Conservation (phyloP, 2,888 invertebrate species). For the Bellardia pandia region DNA sequence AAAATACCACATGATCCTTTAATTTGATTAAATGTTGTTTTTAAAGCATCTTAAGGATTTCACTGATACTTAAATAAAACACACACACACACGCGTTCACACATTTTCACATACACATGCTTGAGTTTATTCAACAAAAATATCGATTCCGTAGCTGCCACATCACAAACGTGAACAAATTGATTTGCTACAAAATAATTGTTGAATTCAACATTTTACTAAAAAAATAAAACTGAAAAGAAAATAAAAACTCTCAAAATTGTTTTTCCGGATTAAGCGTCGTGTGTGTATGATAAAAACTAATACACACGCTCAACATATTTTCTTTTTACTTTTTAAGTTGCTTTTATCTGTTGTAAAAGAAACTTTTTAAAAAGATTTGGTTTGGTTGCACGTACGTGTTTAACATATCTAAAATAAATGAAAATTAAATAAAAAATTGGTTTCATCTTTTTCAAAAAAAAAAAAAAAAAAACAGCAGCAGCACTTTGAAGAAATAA, state of each 20-base stretch:
- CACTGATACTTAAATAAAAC: constrained; percentile 1
- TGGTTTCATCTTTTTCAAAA: not conserved
- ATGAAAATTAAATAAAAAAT: not conserved
- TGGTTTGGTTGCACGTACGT: constrained; percentile 26
- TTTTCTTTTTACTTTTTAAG: constrained; percentile 5
- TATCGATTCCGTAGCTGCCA: constrained; percentile 2
- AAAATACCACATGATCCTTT: constrained; percentile 68
- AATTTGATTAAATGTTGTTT: constrained; percentile 64
- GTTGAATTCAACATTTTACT: constrained; percentile 39
- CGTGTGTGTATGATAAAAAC: not conserved
- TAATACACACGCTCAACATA: not conserved
- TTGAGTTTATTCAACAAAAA: not conserved
- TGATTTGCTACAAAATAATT: constrained; percentile 71
- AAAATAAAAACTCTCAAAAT: constrained; percentile 2
- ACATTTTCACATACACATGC: not conserved
- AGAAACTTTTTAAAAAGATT: constrained; percentile 3
- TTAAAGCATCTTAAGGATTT: constrained; percentile 49
- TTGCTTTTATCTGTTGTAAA: constrained; percentile 20
- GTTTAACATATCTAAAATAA: constrained; percentile 47
- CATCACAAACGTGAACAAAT: constrained; percentile 59
- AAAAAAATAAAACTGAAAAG: not conserved
- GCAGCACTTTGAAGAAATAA: not conserved
- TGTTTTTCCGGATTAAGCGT: constrained; percentile 31
- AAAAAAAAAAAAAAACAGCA: not conserved
- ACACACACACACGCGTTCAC: not conserved